Evolutionary conservation across 2,888 invertebrate species (phyloP), one percentile per base, ranked within the genome.

Genomic region (Campoplex nolae): DNA sequence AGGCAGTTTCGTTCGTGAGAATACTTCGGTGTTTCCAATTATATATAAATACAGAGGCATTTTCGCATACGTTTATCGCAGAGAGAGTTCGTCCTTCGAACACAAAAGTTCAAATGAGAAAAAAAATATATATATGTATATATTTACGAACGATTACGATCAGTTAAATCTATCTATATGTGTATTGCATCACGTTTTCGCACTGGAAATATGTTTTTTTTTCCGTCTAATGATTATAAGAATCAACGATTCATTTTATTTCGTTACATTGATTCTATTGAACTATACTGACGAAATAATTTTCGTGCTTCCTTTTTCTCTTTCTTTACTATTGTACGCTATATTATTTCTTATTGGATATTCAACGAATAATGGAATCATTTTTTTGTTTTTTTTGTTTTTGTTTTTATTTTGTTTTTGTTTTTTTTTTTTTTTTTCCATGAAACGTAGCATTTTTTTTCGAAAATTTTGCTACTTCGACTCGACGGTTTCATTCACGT

Each of bases 1-100:
- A 86, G 86, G 86, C 86, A 86, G 86, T 83, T 83, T 86, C 77
- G 80, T 83, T 86, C 73, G 76, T 67, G 75, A 71, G 79, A 83
- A 83, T 75, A 83, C 62, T 32, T 48, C 70, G 51, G 62, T 54
- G 71, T 16, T 62, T 75, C 54, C 62, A 79, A 75, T 83, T 86
- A 58, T 58, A 58, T 58, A 76, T 38, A 42, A 68, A 77, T 76
- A 79, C 38, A 67, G 56, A 76, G 67, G 77, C 77, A 54, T 77
- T 23, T 23, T 82, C 35, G 56, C 51, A 81, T 51, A 58, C 48
- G 54, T 38, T 67, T 75, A 83, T 83, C 76, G 76, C 86, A 76
- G 76, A 38, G 80, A 81, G 83, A 56, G 58, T 75, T 80, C 51
- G 48, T 83, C 75, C 65, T 75, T 23, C 51, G 18, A 70, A 75